Evolutionary conservation across 2,888 invertebrate species (phyloP).

Genomic region (Lycophotia porphyrea): DNA sequence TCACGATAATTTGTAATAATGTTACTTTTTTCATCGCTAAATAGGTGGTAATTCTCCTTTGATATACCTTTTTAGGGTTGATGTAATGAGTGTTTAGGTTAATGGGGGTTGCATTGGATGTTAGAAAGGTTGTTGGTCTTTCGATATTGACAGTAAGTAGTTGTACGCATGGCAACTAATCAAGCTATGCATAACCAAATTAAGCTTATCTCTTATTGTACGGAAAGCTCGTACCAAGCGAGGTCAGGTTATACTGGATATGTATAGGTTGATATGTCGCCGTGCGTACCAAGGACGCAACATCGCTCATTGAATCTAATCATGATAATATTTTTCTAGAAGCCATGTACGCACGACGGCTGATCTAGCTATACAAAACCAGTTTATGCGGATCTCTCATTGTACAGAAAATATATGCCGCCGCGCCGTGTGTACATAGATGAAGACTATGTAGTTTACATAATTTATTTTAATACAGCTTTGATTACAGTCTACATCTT

Average conservation of each 20-base stretch:
- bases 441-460: not conserved
- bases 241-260: no score
- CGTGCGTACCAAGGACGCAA: not conserved
- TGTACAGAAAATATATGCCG: no score
- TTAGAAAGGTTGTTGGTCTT: not conserved
- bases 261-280: no score
- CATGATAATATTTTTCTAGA: not conserved
- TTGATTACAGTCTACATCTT: not conserved
- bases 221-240: no score
- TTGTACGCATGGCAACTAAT: no score
- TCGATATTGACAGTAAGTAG: not conserved
- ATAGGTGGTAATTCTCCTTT: slow-evolving; percentile 34
- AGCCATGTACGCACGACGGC: no score
- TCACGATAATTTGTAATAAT: slow-evolving; percentile 60
- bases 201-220: no score
- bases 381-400: no score
- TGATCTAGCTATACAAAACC: no score
- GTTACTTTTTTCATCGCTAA: slow-evolving; percentile 49
- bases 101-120: slow-evolving; percentile 1
- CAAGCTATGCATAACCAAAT: no score
- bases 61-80: slow-evolving; percentile 9
- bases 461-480: not conserved
- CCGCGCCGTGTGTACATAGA: no score
- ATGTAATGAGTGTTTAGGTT: slow-evolving; percentile 13
- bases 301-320: no score